phyloP scores from a whole-genome alignment of 1,140 invertebrate genomes.

The Rhynchophorus ferrugineus region DNA sequence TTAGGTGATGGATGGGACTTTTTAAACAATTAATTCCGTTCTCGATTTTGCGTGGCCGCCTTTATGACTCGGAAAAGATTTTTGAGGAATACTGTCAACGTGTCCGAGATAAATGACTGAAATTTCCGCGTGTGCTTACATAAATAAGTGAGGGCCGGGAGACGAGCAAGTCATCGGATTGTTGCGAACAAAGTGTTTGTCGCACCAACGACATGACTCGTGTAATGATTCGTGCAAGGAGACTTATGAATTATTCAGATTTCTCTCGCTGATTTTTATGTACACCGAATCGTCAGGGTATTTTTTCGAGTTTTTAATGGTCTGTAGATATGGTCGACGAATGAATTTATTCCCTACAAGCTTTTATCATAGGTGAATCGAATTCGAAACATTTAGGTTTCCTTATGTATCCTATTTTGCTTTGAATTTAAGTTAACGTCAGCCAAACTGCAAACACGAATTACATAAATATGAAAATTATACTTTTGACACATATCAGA shows the following conservation, averaged over 20 bases:
- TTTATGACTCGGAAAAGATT: constrained; percentile 32
- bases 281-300: no score
- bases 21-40: constrained; percentile 25
- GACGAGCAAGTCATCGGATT: constrained; percentile 23
- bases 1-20: constrained; percentile 18
- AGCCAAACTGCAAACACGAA: no score
- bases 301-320: no score
- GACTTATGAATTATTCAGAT: constrained; percentile 36
- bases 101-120: constrained; percentile 34
- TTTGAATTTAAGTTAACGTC: no score
- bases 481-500: no score
- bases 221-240: constrained; percentile 37
- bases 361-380: no score
- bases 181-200: constrained; percentile 32
- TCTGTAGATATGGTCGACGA: no score
- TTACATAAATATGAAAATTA: no score
- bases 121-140: constrained; percentile 38
- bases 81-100: constrained; percentile 36
- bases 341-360: no score
- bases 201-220: constrained; percentile 34
- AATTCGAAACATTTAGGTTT: no score
- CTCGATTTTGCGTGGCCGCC: constrained; percentile 19
- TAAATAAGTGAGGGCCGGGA: constrained; percentile 34
- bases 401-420: no score
- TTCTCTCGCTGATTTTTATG: constrained; percentile 22